A percentile compares a stretch with the other conserved stretches of the same genome.
phyloP scores from a whole-genome alignment of 2,888 invertebrate species.

The Linnaemya vulpina region DNA sequence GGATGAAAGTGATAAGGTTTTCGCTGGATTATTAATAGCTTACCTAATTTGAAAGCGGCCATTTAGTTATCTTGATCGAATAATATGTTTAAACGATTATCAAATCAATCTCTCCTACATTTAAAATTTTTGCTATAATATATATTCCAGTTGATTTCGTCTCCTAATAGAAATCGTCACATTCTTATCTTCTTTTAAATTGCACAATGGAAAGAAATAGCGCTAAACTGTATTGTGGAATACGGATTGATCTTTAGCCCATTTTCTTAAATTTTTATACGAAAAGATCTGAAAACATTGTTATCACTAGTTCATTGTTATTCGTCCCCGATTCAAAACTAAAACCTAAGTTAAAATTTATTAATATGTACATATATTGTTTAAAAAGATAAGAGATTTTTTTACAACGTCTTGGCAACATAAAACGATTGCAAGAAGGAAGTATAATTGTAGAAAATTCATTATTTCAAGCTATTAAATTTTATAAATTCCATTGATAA shows the following conservation, averaged over 20 bases:
- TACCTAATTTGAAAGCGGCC: not conserved
- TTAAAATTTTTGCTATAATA: too few relatives aligned
- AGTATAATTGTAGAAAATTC: not conserved
- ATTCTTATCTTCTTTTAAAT: conserved; percentile 29
- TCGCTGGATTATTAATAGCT: not conserved
- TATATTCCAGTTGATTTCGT: not conserved
- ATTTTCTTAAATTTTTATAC: not conserved
- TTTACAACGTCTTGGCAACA: not conserved
- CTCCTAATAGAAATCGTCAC: not conserved
- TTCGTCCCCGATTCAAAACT: conserved; percentile 8
- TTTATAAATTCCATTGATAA: too few relatives aligned
- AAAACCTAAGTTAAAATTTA: conserved; percentile 1
- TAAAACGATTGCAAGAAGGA: not conserved
- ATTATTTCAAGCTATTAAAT: not conserved
- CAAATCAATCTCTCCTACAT: too few relatives aligned
- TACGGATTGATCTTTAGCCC: conserved; percentile 10
- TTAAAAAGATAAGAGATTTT: conserved; percentile 24
- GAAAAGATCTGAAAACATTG: conserved; percentile 4
- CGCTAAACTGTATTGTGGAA: not conserved
- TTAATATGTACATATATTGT: conserved; percentile 22
- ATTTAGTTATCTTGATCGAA: too few relatives aligned
- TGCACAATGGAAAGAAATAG: conserved; percentile 13
- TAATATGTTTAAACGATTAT: too few relatives aligned
- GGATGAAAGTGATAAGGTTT: not conserved
- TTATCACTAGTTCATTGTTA: conserved; percentile 26